Evolutionary conservation across 2,888 invertebrate species (phyloP), one percentile per base, ranked within the genome.

Genomic region (Drosophila tanythrix): DNA sequence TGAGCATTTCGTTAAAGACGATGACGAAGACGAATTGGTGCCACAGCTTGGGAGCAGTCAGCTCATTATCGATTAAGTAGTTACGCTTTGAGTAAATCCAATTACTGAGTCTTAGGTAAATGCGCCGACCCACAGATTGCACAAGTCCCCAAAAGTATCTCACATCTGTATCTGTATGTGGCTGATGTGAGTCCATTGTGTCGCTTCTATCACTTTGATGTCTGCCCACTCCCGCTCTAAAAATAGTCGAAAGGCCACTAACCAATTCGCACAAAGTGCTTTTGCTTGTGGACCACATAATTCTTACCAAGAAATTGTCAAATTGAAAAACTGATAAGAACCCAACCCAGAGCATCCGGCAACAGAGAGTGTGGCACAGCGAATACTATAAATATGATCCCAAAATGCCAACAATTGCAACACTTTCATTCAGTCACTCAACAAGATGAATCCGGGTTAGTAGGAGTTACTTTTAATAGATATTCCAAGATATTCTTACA

Each of bases 61-160:
- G 68, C 90, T 81, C 74, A 90, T 88, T 86, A 86, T 86, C 82
- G 87, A 88, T 88, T 90, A 83, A 79, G 81, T 46, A 66, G 83
- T 64, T 58, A 81, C 76, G 89, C 82, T 89, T 76, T 70, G 56
- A 75, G 68, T 58, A 87, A 88, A 88, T 88, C 77, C 71, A 71
- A 81, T 76, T 76, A 71, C 66, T 29, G 38, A 21, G 25, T 53
- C 31, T 29, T 50, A 27, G 40, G 40, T 43, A 31, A 57, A 57
- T 43, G 40, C 6, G 43, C 13, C 52, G 43, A 52, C 25, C 25
- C 31, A 18, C 31, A 21, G 55, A 38, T 79, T 66, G 70, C 77
- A 66, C 70, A 76, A 64, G 64, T 4, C n/a, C 50, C 68, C 27
- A 62, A 53, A 61, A 35, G 63, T 58, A 53, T 58, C 68, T 61